These are phyloP conservation scores for Imbricaverruca yamaguchii DNA, from an alignment of 2,888 invertebrate species.

Conservation along the genomic window DNA sequence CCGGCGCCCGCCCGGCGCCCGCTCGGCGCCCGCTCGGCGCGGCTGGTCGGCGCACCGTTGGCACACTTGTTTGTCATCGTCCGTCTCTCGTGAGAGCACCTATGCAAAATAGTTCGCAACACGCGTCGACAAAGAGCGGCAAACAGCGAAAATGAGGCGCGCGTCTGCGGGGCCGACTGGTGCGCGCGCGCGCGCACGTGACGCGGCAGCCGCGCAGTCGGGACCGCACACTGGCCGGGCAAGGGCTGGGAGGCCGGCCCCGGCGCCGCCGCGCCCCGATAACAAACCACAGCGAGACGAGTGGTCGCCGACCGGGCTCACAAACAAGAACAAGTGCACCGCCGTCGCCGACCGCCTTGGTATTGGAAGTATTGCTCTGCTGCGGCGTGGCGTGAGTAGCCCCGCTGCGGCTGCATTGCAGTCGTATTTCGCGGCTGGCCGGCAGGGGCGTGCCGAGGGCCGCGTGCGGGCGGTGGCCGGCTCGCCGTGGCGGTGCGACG, in stretches of 20 bases:
- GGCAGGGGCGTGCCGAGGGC: no score
- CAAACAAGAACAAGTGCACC: neutral
- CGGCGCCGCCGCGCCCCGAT: neutral
- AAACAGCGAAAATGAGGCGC: neutral
- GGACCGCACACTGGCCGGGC: no score
- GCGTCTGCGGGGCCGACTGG: neutral
- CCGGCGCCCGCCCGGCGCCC: no score
- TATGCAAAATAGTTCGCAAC: neutral
- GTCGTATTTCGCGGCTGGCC: no score
- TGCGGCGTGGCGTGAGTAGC: no score
- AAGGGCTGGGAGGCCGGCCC: neutral
- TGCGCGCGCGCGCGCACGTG: neutral
- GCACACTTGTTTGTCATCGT: slow-evolving; percentile 20
- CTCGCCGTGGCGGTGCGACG: neutral
- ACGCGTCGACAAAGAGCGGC: neutral
- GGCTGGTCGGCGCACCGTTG: neutral
- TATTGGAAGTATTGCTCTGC: slow-evolving; percentile 7
- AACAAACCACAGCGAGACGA: neutral
- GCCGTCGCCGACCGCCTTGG: neutral
- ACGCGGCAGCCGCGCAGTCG: neutral
- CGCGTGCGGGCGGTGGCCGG: neutral
- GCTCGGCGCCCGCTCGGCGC: no score
- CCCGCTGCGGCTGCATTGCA: no score
- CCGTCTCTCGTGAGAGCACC: neutral
- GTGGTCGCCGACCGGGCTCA: neutral